These are phyloP conservation scores for Triplophysa rosa DNA, from an alignment of 2,113 vertebrate species.

Conservation along the genomic window DNA sequence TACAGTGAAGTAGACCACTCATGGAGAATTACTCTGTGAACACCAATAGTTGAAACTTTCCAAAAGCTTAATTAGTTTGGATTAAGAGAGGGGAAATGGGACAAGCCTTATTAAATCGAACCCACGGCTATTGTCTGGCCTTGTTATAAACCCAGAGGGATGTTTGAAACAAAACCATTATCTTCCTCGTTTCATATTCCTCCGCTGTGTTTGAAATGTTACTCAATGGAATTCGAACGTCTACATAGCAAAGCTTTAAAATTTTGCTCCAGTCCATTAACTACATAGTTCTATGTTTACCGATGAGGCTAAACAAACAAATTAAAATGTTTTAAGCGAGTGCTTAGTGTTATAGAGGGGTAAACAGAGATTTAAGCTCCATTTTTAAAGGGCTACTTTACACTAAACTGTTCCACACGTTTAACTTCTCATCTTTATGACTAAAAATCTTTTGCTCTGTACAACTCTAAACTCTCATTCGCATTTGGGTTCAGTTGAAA, in stretches of 20 bases:
- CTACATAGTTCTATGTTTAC: background rate
- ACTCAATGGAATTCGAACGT: constrained; percentile 25
- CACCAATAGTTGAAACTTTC: constrained; percentile 43
- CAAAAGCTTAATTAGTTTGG: constrained; percentile 53
- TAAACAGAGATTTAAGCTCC: background rate
- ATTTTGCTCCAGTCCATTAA: constrained; percentile 32
- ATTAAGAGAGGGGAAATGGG: constrained; percentile 45
- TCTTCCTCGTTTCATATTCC: constrained; percentile 27
- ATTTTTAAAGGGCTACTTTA: background rate
- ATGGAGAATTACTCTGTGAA: constrained; percentile 11
- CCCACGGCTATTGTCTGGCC: constrained; percentile 47
- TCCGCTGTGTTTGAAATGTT: constrained; percentile 12
- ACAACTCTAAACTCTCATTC: too few relatives aligned
- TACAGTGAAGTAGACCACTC: constrained; percentile 11
- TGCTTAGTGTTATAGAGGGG: constrained; percentile 7
- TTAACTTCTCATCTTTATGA: too few relatives aligned
- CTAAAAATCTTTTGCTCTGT: too few relatives aligned
- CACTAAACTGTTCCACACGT: too few relatives aligned
- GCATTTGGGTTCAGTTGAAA: too few relatives aligned
- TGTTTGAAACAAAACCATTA: constrained; percentile 43
- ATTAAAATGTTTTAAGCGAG: constrained; percentile 18
- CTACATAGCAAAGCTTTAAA: background rate
- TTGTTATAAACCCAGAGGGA: constrained; percentile 43
- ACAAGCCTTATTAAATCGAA: constrained; percentile 41
- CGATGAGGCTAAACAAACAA: constrained; percentile 24